phyloP scores from a whole-genome alignment of 2,888 invertebrate species.

The Drosophila aldrichi region DNA sequence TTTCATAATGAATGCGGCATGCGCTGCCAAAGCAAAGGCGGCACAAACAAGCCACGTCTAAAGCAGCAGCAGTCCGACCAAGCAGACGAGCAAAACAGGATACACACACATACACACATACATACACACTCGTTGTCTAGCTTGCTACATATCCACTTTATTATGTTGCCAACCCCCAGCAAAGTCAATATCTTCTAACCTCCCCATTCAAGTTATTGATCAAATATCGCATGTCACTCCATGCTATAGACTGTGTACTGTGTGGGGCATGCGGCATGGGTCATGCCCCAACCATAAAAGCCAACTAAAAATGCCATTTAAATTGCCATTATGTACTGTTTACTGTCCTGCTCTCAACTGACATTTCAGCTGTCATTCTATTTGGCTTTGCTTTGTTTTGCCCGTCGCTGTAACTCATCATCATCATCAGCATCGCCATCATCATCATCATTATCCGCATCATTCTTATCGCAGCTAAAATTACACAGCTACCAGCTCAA shows the following conservation, averaged over 20 bases:
- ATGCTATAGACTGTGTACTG: neutral
- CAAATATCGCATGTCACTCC: constrained; percentile 77
- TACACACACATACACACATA: constrained; percentile 29
- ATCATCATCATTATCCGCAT: constrained; percentile 40
- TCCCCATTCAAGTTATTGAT: constrained; percentile 64
- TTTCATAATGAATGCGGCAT: constrained; percentile 78
- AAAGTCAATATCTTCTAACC: constrained; percentile 15
- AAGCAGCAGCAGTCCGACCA: constrained; percentile 24
- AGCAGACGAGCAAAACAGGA: constrained; percentile 49
- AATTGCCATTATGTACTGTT: constrained; percentile 76
- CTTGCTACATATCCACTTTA: constrained; percentile 36
- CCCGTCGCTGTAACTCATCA: constrained; percentile 7
- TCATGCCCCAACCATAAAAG: constrained; percentile 49
- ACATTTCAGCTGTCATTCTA: constrained; percentile 38
- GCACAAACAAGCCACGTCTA: constrained; percentile 18
- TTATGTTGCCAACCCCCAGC: constrained; percentile 45
- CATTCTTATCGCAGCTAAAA: constrained; percentile 40
- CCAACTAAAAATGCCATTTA: constrained; percentile 78
- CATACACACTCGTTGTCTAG: constrained; percentile 10
- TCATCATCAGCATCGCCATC: constrained; percentile 14
- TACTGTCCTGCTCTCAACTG: constrained; percentile 54
- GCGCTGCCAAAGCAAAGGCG: constrained; percentile 52
- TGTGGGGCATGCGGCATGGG: neutral
- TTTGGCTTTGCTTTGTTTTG: constrained; percentile 49
- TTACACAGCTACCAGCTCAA: constrained; percentile 11